Evolutionary conservation across 1,140 invertebrate species (phyloP).

Genomic region (Bilobella aurantiaca): DNA sequence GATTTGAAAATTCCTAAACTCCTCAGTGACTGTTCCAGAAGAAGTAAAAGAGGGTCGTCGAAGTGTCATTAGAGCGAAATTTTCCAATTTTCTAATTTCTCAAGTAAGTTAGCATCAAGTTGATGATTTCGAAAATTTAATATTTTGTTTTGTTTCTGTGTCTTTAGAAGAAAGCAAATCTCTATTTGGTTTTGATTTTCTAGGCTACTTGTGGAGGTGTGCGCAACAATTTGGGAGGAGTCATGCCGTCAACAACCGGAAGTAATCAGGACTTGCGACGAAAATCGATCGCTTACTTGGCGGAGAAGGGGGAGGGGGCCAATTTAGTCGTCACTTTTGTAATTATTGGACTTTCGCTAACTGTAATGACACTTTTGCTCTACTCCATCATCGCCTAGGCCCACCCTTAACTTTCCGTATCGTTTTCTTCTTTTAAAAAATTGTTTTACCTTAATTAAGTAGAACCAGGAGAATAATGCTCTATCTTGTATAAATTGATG

Average conservation of each 20-base stretch:
- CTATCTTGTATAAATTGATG: too few species aligned
- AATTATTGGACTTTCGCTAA: not conserved
- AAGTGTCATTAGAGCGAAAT: too few species aligned
- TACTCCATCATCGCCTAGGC: conserved; percentile 4
- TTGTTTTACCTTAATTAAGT: too few species aligned
- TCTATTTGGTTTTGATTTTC: too few species aligned
- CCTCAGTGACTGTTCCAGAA: not conserved
- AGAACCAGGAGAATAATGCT: too few species aligned
- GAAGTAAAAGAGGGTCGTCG: too few species aligned
- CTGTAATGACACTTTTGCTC: not conserved
- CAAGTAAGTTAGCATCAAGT: too few species aligned
- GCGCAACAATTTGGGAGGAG: not conserved
- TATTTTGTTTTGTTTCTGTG: not conserved
- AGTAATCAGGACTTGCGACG: not conserved
- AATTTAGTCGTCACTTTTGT: conserved; percentile 3
- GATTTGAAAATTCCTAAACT: not conserved
- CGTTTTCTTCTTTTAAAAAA: too few species aligned
- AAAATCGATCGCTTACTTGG: not conserved
- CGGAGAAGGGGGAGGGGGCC: conserved; percentile 1
- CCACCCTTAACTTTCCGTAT: too few species aligned
- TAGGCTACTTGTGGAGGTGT: too few species aligned
- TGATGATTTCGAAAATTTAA: too few species aligned
- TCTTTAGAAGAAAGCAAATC: not conserved
- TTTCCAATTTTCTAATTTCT: not conserved
- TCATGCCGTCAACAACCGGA: not conserved